These are phyloP conservation scores for Drosophila greeni DNA, from an alignment of 2,888 invertebrate genomes.

Conservation along the genomic window DNA sequence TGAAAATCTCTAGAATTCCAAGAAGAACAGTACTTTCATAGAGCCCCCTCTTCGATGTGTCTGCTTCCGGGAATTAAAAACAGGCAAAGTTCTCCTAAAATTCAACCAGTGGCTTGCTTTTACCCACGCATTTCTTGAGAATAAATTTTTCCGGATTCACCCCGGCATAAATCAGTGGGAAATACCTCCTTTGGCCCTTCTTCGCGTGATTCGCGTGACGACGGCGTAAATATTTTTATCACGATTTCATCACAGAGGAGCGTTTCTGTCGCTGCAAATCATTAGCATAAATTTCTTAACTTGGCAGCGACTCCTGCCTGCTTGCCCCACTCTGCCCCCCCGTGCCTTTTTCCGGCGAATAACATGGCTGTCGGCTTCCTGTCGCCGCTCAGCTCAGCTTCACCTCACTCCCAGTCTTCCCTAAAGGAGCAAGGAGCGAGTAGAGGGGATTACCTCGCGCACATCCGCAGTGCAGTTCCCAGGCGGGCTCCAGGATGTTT, in stretches of 20 bases:
- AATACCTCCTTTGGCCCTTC: slow-evolving; percentile 15
- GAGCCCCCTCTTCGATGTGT: not conserved
- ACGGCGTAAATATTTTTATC: slow-evolving; percentile 31
- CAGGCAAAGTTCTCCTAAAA: not conserved
- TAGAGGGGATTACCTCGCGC: slow-evolving; percentile 23
- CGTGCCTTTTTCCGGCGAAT: slow-evolving; percentile 3
- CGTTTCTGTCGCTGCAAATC: slow-evolving; percentile 36
- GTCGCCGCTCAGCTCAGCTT: slow-evolving; percentile 29
- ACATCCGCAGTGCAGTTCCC: slow-evolving; percentile 40
- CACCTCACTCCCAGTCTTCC: not conserved
- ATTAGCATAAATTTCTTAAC: slow-evolving; percentile 59
- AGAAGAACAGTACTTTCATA: not conserved
- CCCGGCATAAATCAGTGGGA: slow-evolving; percentile 26
- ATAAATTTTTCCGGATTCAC: slow-evolving; percentile 4
- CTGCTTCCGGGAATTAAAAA: slow-evolving; percentile 3
- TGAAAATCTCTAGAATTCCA: not conserved
- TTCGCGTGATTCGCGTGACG: slow-evolving; percentile 28
- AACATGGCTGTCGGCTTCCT: slow-evolving; percentile 35
- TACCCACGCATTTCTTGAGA: slow-evolving; percentile 6
- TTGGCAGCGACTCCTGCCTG: slow-evolving; percentile 35
- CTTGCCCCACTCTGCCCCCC: not conserved
- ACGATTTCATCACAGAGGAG: slow-evolving; percentile 45
- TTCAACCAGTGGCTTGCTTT: slow-evolving; percentile 1
- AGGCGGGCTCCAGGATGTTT: slow-evolving; percentile 35
- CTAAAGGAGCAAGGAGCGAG: not conserved